Conservation (phyloP, 92 coral and sea anemone genomes). For the Galaxea fascicularis region DNA sequence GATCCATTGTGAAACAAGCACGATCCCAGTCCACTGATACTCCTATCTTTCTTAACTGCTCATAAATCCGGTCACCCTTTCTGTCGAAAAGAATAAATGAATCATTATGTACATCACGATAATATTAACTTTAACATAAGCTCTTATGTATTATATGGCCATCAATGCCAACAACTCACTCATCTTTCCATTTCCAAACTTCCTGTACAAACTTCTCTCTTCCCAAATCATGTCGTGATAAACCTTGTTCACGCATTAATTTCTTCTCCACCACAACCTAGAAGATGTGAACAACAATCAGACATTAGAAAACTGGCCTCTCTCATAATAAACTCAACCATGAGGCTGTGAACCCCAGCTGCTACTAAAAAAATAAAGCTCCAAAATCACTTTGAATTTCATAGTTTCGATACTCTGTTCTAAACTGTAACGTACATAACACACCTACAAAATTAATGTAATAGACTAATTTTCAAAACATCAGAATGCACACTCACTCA, state of each 20-base stretch:
- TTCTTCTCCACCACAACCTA: conserved; percentile 98
- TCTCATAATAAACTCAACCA: too few species aligned
- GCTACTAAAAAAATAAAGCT: too few species aligned
- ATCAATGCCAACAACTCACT: conserved; percentile 64
- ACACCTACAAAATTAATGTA: too few species aligned
- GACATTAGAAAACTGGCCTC: too few species aligned
- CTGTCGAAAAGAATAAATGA: conserved; percentile 34
- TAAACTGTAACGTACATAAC: too few species aligned
- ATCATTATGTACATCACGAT: neutral
- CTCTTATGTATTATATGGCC: neutral
- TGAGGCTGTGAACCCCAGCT: too few species aligned
- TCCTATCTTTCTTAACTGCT: conserved; percentile 92
- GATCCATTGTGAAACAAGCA: conserved; percentile 98
- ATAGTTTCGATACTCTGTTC: too few species aligned
- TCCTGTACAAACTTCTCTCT: conserved; percentile 94
- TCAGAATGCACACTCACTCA: too few species aligned
- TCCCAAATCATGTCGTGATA: conserved; percentile 95
- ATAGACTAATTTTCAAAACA: too few species aligned
- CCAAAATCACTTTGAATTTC: too few species aligned
- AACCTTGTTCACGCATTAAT: conserved; percentile 86
- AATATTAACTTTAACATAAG: neutral
- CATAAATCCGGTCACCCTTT: conserved; percentile 94
- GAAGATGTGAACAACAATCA: too few species aligned
- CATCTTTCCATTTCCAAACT: conserved; percentile 99
- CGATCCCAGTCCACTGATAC: conserved; percentile 99